Evolutionary conservation across 2,888 invertebrate species (phyloP).

Genomic region (Dorcus parallelipipedus): DNA sequence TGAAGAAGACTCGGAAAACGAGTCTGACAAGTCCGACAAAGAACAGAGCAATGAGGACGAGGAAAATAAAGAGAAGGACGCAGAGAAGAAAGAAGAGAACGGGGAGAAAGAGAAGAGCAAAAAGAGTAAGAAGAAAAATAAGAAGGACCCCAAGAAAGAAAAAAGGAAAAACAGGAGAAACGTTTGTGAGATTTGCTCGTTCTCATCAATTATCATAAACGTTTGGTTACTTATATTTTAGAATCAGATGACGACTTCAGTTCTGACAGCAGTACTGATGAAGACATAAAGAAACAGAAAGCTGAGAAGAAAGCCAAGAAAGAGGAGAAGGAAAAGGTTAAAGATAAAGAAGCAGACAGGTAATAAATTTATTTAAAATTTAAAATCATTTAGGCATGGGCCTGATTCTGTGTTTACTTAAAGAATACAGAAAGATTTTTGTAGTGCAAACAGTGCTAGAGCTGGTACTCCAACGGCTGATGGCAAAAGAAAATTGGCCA

Average conservation of each 20-base stretch:
- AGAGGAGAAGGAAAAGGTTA: conserved; percentile 48
- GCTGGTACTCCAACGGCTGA: conserved; percentile 51
- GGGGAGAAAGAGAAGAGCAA: conserved; percentile 62
- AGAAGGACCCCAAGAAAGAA: conserved; percentile 54
- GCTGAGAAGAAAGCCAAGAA: conserved; percentile 46
- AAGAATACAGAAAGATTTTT: conserved; percentile 15
- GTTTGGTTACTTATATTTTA: conserved; percentile 32
- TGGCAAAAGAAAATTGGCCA: conserved; percentile 45
- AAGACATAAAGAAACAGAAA: conserved; percentile 64
- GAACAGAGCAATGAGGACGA: conserved; percentile 67
- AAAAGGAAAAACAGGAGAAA: conserved; percentile 60
- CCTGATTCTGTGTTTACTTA: background rate
- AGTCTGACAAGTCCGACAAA: conserved; percentile 73
- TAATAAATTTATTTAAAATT: conserved; percentile 12
- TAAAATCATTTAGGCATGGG: background rate
- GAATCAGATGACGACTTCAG: conserved; percentile 70
- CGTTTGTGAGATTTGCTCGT: conserved; percentile 4
- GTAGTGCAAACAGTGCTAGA: conserved; percentile 55
- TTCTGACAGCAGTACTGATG: conserved; percentile 67
- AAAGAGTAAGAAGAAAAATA: conserved; percentile 59
- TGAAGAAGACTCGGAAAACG: conserved; percentile 84
- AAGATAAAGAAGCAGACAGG: conserved; percentile 46
- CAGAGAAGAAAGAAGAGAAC: conserved; percentile 53
- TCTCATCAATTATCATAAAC: too few species aligned
- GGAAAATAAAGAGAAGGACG: conserved; percentile 67